Evolutionary conservation across 92 coral and sea anemone genomes (phyloP), one percentile per base, ranked within the genome.

Genomic region (Actinernus sp.): DNA sequence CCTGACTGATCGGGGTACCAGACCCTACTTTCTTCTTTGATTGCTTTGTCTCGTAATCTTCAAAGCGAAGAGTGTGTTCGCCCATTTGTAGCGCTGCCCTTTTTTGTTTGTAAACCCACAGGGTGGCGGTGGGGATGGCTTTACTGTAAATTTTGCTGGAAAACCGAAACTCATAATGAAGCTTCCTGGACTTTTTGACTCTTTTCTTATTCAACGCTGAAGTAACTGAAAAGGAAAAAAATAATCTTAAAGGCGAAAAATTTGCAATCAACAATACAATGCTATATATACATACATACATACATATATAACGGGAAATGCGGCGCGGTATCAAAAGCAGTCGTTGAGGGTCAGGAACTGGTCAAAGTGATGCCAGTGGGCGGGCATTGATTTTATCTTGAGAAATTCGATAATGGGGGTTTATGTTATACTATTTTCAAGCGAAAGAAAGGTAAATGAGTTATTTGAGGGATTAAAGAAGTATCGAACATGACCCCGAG

Each of bases 51-150:
- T 37, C 26, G 36, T 0, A 50, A 19, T 51, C 51, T 19, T 43
- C 19, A 11, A 62, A 36, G 21, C 43, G 48, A 3, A 81, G 55
- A 8, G 50, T 63, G n/a, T 53, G 59, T 27, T 66, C 74, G 17
- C 39, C 24, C 20, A 73, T 34, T 26, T 60, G 58, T 14, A 5
- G 17, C 19, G 14, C 31, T 25, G n/a, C 43, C 36, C 38, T 41
- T 49, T 37, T 65, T 18, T 75, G 54, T 38, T 55, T 65, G 16
- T 76, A 68, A 12, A 84, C n/a, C 90, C 90, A 84, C 44, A 84
- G 54, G 8, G 20, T 55, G 37, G 85, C 90, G 13, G 79, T 59
- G 1, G 58, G 60, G 19, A 76, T 65, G 1, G 24, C 58, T 5
- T 31, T 76, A 17, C 48, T 19, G 51, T 58, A 40, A 24, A 74